phyloP scores from a whole-genome alignment of 2,797 vertebrate genomes.

The Chloroceryle inda region DNA sequence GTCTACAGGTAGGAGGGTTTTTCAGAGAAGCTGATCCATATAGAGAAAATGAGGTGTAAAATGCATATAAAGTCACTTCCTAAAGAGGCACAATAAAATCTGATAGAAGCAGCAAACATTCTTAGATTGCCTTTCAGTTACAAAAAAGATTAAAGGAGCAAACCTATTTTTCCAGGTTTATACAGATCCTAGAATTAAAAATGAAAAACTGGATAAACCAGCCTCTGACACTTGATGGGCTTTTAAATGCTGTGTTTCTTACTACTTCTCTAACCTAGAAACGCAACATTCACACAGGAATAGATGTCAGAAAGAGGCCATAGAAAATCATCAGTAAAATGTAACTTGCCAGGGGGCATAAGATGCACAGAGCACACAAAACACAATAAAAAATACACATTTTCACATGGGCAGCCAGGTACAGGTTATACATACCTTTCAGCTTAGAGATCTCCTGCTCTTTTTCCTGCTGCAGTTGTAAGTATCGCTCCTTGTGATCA shows the following conservation, averaged over 20 bases:
- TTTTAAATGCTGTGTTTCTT: not conserved
- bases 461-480: slow-evolving; percentile 90
- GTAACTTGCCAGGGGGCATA: not conserved
- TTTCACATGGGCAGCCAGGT: not conserved
- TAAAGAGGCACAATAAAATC: not conserved
- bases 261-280: not conserved
- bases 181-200: not conserved
- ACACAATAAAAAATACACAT: not conserved
- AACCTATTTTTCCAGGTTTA: not conserved
- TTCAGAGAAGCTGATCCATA: not conserved
- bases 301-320: not conserved
- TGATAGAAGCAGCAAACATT: not conserved
- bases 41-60: not conserved
- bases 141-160: not conserved
- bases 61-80: not conserved
- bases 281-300: fast-evolving
- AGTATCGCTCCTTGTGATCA: slow-evolving; percentile 88
- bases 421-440: slow-evolving; percentile 85
- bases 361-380: not conserved
- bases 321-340: not conserved
- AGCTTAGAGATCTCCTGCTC: slow-evolving; percentile 90
- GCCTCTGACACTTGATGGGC: not conserved
- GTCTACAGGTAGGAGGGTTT: fast-evolving
- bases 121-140: not conserved
- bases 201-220: not conserved